Base-by-base conservation (phyloP, 1,140 invertebrate species). In the Drosophila elegans region DNA sequence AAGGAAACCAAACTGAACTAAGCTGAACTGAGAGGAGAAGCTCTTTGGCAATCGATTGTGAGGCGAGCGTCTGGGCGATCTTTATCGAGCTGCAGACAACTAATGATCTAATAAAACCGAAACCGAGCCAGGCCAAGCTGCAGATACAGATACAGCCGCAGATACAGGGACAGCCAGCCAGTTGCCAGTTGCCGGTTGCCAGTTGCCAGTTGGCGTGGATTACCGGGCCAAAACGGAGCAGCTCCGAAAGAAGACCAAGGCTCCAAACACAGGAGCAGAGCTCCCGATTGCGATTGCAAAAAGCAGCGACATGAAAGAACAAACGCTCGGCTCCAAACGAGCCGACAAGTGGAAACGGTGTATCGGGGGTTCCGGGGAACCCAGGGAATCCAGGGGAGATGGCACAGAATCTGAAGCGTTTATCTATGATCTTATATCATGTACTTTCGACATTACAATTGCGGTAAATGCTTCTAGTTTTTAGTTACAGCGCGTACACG, bases 391-490 rank as follows among this genome's bases (percentile, higher is more conserved):
- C 21, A 29, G 59, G 46, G 76, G 63, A 88, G 83, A 86, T 86
- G 85, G 75, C 72, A 74, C 85, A 80, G 80, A 88, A 89, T 90
- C 85, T 89, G 84, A 90, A 85, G 78, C 80, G 78, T 91, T 91
- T 91, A 91, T 91, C 90, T 90, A 84, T 74, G 83, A 91, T 91
- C 90, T 91, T 91, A 91, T 91, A 91, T 91, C 90, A 90, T 91
- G 90, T 91, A 91, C 90, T 91, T 91, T 91, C 90, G 90, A 91
- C 90, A 91, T 91, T 91, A 91, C 90, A 91, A 91, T 91, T 91
- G 90, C 90, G 90, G 90, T 91, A 91, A 91, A 91, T 91, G 90
- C 90, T 91, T 91, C 90, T 89, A 91, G 90, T 91, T 91, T 91
- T 91, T 91, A 91, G 83, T 91, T 91, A 88, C 90, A 91, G 83